These are phyloP conservation scores for Pteruthius melanotis DNA, from an alignment of 2,113 vertebrate species.

Conservation along the genomic window DNA sequence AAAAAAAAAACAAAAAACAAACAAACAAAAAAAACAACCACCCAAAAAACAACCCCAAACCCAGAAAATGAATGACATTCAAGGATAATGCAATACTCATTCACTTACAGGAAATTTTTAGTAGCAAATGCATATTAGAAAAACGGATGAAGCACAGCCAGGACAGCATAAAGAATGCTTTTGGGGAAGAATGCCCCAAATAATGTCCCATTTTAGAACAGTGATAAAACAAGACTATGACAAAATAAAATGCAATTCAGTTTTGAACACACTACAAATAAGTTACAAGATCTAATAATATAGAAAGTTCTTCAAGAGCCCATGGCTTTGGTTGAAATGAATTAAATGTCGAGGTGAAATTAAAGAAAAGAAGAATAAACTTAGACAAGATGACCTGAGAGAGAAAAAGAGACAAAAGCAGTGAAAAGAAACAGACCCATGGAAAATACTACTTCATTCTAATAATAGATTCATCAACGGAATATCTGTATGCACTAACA, in stretches of 20 bases:
- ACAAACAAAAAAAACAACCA: too few species aligned
- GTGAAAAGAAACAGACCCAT: not conserved
- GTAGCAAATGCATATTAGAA: not conserved
- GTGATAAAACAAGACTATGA: not conserved
- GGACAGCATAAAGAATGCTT: not conserved
- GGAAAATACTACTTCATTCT: not conserved
- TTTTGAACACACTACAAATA: not conserved
- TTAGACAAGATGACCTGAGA: not conserved
- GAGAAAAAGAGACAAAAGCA: not conserved
- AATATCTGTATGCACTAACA: not conserved
- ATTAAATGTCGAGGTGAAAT: not conserved
- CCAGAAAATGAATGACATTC: not conserved
- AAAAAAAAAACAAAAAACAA: not conserved
- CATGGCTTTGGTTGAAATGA: not conserved
- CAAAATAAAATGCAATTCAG: not conserved
- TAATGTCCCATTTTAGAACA: not conserved
- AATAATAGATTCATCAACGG: slow-evolving; percentile 31
- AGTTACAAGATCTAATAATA: not conserved
- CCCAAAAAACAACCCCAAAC: not conserved
- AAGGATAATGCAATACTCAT: not conserved
- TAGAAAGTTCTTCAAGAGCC: not conserved
- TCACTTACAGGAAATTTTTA: not conserved
- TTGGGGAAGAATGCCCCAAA: not conserved
- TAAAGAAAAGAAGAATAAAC: not conserved
- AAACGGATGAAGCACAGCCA: not conserved